Evolutionary conservation across 2,888 invertebrate species (phyloP).

Genomic region (Rhorus exstirpatorius): DNA sequence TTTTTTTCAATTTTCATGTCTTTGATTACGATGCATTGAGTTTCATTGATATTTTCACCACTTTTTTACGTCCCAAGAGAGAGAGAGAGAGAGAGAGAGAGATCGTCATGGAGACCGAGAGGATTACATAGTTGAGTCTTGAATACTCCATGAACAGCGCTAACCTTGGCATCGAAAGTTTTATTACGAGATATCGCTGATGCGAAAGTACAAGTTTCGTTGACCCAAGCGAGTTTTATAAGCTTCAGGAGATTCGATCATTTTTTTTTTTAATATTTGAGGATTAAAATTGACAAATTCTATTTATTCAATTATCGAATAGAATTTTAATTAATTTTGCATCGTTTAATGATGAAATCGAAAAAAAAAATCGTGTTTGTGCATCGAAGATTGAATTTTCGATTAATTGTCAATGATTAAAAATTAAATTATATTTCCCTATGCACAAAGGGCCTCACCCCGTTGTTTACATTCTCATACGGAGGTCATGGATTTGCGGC

Average conservation of each 20-base stretch:
- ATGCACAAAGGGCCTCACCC: background rate
- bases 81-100: too few relatives aligned
- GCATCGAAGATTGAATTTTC: too few relatives aligned
- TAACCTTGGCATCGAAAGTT: constrained; percentile 50
- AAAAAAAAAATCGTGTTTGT: background rate
- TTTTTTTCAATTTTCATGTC: too few relatives aligned
- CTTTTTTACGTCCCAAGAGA: background rate
- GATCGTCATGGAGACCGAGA: background rate
- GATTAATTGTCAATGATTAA: too few relatives aligned
- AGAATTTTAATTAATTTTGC: too few relatives aligned
- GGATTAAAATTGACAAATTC: background rate
- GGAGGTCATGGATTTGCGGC: constrained; percentile 14
- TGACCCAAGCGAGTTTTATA: constrained; percentile 30
- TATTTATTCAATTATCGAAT: too few relatives aligned
- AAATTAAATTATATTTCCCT: background rate
- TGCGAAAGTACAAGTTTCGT: constrained; percentile 30
- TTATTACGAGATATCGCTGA: constrained; percentile 17
- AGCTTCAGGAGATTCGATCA: background rate
- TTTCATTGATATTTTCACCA: background rate
- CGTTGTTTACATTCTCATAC: constrained; percentile 26
- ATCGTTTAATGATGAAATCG: background rate
- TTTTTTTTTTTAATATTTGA: background rate
- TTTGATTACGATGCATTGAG: background rate
- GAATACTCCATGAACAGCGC: background rate
- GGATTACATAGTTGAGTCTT: background rate